Conservation (phyloP, 1,140 invertebrate genomes). For the Drosophila jambulina region DNA sequence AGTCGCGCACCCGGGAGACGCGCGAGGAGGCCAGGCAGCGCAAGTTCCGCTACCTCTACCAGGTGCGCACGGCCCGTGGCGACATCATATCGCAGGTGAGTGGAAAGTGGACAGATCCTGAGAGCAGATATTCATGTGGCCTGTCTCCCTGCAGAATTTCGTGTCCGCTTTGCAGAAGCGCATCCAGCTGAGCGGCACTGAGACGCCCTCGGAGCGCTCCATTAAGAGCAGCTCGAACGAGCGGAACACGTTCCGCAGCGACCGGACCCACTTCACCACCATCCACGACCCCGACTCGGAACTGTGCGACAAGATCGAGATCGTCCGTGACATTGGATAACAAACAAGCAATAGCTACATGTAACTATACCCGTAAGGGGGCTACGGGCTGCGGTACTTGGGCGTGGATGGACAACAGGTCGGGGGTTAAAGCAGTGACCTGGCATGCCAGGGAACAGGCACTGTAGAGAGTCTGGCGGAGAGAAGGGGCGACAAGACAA, state of each 20-base stretch:
- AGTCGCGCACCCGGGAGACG: slow-evolving; percentile 87
- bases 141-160: slow-evolving; percentile 88
- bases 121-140: not conserved
- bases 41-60: slow-evolving; percentile 95
- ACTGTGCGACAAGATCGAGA: slow-evolving; percentile 84
- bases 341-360: slow-evolving; percentile 85
- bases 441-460: not conserved
- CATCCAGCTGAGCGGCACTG: slow-evolving; percentile 86
- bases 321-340: slow-evolving; percentile 85
- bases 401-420: slow-evolving; percentile 30
- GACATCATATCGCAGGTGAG: slow-evolving; percentile 94
- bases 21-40: slow-evolving; percentile 91
- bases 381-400: slow-evolving; percentile 30
- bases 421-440: slow-evolving; percentile 29
- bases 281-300: slow-evolving; percentile 85
- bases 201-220: slow-evolving; percentile 79
- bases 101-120: not conserved
- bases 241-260: slow-evolving; percentile 91
- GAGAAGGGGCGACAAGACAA: slow-evolving; percentile 4
- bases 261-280: slow-evolving; percentile 89
- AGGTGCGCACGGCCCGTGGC: slow-evolving; percentile 94
- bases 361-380: slow-evolving; percentile 81
- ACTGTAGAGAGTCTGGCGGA: not conserved
- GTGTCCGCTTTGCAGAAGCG: slow-evolving; percentile 91
- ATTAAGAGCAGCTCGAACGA: slow-evolving; percentile 87